These are phyloP conservation scores for Chauna torquata DNA, from an alignment of 2,113 vertebrate species.

Conservation along the genomic window DNA sequence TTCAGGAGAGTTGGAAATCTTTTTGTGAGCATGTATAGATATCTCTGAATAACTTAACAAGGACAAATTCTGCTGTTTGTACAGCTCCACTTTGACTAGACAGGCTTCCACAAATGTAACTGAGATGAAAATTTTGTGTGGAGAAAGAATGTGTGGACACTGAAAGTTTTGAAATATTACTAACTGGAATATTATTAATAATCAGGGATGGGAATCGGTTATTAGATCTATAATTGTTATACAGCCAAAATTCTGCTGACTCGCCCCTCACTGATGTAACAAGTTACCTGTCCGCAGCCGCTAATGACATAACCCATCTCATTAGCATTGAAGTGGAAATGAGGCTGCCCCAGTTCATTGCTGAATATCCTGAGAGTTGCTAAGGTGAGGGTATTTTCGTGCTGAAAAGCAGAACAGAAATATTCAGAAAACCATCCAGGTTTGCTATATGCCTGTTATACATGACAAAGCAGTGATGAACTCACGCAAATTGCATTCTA, in stretches of 20 bases:
- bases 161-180: too few relatives aligned
- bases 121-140: fast-evolving
- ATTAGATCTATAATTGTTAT: background rate
- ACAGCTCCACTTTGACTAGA: background rate
- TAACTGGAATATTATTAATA: background rate
- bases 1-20: background rate
- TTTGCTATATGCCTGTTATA: background rate
- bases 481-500: background rate
- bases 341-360: slow-evolving; percentile 70
- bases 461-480: background rate
- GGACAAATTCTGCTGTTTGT: background rate
- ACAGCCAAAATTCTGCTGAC: background rate
- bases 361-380: slow-evolving; percentile 70
- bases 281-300: slow-evolving; percentile 72
- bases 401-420: slow-evolving; percentile 35
- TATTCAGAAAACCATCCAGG: background rate
- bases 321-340: slow-evolving; percentile 79
- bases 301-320: slow-evolving; percentile 78
- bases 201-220: background rate
- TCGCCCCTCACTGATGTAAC: background rate
- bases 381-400: slow-evolving; percentile 63
- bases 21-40: background rate
- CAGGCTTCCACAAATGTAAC: background rate
- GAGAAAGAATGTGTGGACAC: background rate
- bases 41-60: background rate